Evolutionary conservation across 2,888 invertebrate genomes (phyloP).

Genomic region (Corbicula japonica): DNA sequence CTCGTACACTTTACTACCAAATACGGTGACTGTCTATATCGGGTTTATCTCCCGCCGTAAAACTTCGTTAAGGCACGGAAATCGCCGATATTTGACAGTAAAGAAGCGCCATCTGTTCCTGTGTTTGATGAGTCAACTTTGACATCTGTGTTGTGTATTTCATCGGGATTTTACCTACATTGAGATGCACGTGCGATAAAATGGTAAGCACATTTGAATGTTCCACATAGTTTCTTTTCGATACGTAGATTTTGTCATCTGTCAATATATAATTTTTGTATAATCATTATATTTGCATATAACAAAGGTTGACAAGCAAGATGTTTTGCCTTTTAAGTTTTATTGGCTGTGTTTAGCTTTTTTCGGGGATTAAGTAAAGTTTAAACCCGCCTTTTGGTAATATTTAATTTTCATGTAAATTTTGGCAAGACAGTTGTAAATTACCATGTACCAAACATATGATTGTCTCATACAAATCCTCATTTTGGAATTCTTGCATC

Average conservation of each 20-base stretch:
- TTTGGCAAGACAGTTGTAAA: too few relatives aligned
- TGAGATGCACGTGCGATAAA: neutral
- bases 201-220: neutral
- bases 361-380: too few relatives aligned
- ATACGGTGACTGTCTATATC: too few relatives aligned
- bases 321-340: too few relatives aligned
- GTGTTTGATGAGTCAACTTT: constrained; percentile 19
- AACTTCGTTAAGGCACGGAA: neutral
- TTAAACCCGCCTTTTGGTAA: too few relatives aligned
- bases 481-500: too few relatives aligned
- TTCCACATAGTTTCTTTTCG: neutral
- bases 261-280: neutral
- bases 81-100: neutral
- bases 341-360: too few relatives aligned
- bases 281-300: neutral
- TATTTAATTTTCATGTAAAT: too few relatives aligned
- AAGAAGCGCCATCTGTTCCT: neutral
- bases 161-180: neutral
- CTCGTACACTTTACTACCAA: too few relatives aligned
- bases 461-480: too few relatives aligned
- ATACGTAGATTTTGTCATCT: constrained; percentile 1
- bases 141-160: constrained; percentile 11
- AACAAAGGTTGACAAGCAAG: neutral
- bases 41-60: too few relatives aligned
- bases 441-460: too few relatives aligned